phyloP scores from a whole-genome alignment of 2,113 vertebrate genomes.

The Psephotus haematonotus region DNA sequence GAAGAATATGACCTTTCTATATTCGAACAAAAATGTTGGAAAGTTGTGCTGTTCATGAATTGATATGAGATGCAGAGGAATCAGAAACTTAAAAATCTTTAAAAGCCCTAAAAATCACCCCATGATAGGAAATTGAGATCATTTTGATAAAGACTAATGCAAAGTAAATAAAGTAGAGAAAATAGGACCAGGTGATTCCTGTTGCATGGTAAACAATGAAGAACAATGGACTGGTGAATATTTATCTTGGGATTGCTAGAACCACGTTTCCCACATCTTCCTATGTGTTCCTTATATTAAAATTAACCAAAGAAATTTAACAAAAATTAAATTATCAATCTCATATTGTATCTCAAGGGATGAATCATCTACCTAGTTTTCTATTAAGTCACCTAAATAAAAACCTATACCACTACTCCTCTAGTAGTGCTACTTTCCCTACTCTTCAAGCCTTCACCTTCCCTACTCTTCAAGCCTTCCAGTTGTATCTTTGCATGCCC shows the following conservation, averaged over 20 bases:
- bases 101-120: not conserved
- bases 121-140: not conserved
- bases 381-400: not conserved
- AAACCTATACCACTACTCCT: not conserved
- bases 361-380: not conserved
- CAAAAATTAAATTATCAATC: not conserved
- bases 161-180: not conserved
- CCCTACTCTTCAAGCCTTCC: not conserved
- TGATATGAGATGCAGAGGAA: constrained; percentile 25
- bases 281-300: not conserved
- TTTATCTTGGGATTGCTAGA: not conserved
- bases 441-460: not conserved
- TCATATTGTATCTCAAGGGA: not conserved
- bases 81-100: not conserved
- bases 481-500: not conserved
- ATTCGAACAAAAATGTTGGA: not conserved
- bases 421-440: not conserved
- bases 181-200: not conserved
- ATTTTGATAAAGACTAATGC: not conserved
- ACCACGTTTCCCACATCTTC: not conserved
- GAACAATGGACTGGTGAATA: not conserved
- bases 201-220: not conserved
- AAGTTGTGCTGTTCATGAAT: not conserved
- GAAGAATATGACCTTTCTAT: not conserved
- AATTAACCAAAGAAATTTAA: not conserved